Evolutionary conservation across 2,888 invertebrate species (phyloP), one percentile per base, ranked within the genome.

Genomic region (Epinotia ramella): DNA sequence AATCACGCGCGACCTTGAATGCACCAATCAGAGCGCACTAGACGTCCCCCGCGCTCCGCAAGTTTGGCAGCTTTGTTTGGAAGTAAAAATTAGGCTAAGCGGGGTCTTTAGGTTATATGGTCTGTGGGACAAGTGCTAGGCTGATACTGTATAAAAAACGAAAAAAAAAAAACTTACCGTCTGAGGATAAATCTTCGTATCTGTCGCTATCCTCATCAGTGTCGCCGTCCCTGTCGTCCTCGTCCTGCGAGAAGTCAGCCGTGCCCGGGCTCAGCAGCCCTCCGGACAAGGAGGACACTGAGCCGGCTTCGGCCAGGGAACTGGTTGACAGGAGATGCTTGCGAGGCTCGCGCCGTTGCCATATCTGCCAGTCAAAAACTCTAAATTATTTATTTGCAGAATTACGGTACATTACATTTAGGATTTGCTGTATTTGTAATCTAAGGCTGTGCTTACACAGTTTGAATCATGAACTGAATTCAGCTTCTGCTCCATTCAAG

Each of bases 131-230:
- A n/a, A n/a, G n/a, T n/a, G n/a, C n/a, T n/a, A n/a, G n/a, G n/a
- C 24, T 28, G 24, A 28, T 28, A 28, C 3, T 28, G 24, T 28
- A 46, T 4, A 46, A 4, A 46, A 46, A 3, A 13, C 13, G 12
- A 49, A 6, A 3, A 56, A 49, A 53, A 5, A n/a, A 28, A n/a
- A 62, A 56, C 63, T 71, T 87, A 94, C 96, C 97, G 90, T 98
- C 98, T 76, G 97, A 97, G 79, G 97, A 97, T 78, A 96, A 96
- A 87, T 98, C 98, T 85, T 97, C 98, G 89, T 98, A 97, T 93
- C 97, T 96, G 86, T 97, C 97, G 85, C 97, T 97, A 82, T 98
- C 98, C 82, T 97, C 97, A 87, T 97, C 97, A 64, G 97, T 97
- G 82, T 97, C 97, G 80, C 95, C 95, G 82, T 96, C 96, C 78